Conservation (phyloP, 2,797 vertebrate genomes). For the Sciurus carolinensis region DNA sequence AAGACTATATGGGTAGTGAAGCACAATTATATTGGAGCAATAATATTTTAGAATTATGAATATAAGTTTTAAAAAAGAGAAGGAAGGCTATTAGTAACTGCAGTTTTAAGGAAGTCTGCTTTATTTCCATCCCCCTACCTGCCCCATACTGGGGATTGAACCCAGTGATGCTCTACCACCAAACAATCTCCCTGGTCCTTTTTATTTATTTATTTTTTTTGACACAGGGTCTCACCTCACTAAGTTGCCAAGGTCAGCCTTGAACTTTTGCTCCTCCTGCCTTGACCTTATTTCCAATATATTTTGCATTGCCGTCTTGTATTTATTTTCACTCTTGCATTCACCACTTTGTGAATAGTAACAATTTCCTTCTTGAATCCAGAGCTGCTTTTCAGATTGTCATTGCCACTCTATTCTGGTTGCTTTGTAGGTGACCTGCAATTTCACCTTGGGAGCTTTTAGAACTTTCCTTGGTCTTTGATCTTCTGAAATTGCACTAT, state of each 20-base stretch:
- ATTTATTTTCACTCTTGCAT: neutral
- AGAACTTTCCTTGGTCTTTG: conserved; percentile 15
- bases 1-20: neutral
- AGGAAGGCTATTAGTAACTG: neutral
- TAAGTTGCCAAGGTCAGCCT: no score
- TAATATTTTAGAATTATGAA: neutral
- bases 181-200: no score
- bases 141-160: no score
- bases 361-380: neutral
- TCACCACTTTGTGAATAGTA: neutral
- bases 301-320: neutral
- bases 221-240: no score
- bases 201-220: no score
- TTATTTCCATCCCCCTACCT: neutral
- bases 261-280: no score
- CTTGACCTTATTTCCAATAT: neutral
- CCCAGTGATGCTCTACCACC: no score
- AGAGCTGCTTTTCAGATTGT: neutral
- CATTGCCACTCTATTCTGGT: neutral
- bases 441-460: conserved; percentile 17
- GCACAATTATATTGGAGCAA: neutral
- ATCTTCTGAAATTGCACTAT: neutral
- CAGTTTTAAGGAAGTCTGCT: neutral
- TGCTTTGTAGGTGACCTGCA: neutral
- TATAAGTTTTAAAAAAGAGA: neutral